Evolutionary conservation across 2,797 vertebrate species (phyloP).

Genomic region (Pangasius macronema): DNA sequence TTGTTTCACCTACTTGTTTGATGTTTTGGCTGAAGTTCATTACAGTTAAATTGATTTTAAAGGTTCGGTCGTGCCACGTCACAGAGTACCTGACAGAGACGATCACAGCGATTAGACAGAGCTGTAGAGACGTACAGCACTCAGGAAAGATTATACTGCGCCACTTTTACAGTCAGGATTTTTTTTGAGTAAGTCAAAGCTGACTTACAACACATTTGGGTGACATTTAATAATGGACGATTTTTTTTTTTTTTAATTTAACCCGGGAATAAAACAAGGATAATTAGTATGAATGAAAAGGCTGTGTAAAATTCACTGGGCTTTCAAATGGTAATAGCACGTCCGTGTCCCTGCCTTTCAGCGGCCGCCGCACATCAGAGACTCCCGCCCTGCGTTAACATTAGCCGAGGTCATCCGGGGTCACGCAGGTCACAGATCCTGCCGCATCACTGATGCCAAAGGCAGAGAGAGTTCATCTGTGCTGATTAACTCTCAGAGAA

Average conservation of each 20-base stretch:
- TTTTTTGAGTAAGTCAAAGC: background rate
- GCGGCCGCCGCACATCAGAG: background rate
- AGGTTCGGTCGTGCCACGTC: background rate
- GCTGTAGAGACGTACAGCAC: background rate
- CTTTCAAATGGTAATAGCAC: constrained; percentile 7
- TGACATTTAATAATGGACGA: background rate
- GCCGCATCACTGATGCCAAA: background rate
- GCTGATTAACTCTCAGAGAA: background rate
- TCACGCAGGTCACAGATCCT: constrained; percentile 20
- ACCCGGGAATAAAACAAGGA: background rate
- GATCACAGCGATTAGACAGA: constrained; percentile 10
- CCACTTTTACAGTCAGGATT: background rate
- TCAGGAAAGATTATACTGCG: background rate
- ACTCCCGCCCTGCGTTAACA: constrained; percentile 36
- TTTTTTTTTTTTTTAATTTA: background rate
- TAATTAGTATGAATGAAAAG: background rate
- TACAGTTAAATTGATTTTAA: background rate
- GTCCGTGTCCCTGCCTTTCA: background rate
- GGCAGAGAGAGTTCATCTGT: background rate
- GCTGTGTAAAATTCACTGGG: background rate
- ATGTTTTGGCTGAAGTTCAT: background rate
- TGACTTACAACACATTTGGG: background rate
- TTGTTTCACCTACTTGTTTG: background rate
- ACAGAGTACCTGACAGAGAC: background rate
- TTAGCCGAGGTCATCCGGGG: constrained; percentile 45